Percentiles rank a stretch among this genome's conserved stretches.
Evolutionary conservation across 2,797 vertebrate genomes (phyloP).

Genomic region (Dicrostonyx torquatus): DNA sequence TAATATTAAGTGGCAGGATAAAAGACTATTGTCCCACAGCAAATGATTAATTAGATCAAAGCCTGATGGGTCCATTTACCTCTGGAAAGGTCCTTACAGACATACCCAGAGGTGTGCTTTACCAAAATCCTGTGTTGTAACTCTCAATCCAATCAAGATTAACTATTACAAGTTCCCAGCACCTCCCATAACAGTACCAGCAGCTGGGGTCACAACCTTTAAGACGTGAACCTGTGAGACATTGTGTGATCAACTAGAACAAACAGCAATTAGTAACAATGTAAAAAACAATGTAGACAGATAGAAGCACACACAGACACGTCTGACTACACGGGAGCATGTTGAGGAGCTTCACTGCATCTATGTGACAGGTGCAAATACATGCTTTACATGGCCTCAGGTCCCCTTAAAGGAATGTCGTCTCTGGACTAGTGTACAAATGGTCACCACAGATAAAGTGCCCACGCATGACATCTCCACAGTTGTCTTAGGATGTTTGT

Average conservation of each 20-base stretch:
- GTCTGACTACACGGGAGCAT: not conserved
- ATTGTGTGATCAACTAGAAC: not conserved
- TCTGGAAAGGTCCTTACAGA: not conserved
- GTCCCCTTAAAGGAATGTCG: not conserved
- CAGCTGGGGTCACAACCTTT: not conserved
- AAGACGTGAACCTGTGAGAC: not conserved
- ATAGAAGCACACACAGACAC: not conserved
- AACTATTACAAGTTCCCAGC: not conserved
- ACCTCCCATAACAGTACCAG: not conserved
- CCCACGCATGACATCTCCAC: rapidly evolving
- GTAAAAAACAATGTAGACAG: not conserved
- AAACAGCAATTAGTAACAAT: not conserved
- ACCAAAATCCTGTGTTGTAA: not conserved
- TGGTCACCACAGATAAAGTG: not conserved
- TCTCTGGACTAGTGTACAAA: not conserved
- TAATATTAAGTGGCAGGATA: too few species aligned
- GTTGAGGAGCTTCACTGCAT: not conserved
- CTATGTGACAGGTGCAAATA: not conserved
- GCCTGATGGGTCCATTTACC: not conserved
- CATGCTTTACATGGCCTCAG: not conserved
- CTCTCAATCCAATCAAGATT: not conserved
- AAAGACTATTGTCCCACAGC: too few species aligned
- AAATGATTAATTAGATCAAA: not conserved
- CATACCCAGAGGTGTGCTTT: not conserved
- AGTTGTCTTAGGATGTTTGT: not conserved